Conservation (phyloP, 2,888 invertebrate genomes). For the Apoda limacodes region DNA sequence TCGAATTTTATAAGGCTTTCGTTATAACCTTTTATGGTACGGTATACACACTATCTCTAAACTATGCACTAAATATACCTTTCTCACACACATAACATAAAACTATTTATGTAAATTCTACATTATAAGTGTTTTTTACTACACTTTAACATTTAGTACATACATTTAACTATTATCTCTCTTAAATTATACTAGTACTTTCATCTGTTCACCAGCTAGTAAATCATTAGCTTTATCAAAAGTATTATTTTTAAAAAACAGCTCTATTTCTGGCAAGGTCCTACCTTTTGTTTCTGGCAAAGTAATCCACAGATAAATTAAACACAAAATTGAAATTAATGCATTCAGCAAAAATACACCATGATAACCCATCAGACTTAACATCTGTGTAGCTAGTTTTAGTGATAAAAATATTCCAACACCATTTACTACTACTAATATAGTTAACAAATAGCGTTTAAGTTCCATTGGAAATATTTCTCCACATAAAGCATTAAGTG, state of each 20-base stretch:
- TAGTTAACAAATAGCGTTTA: slow-evolving; percentile 19
- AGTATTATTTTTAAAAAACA: slow-evolving; percentile 22
- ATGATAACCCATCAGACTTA: slow-evolving; percentile 22
- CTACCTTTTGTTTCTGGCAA: slow-evolving; percentile 28
- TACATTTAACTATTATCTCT: too few species aligned
- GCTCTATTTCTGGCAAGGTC: slow-evolving; percentile 28
- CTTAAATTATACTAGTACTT: too few species aligned
- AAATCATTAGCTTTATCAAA: slow-evolving; percentile 4
- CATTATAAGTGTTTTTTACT: too few species aligned
- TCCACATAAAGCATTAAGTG: slow-evolving; percentile 22
- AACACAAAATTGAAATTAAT: slow-evolving; percentile 17
- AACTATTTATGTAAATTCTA: too few species aligned
- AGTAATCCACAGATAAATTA: slow-evolving; percentile 21
- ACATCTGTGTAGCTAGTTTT: slow-evolving; percentile 19
- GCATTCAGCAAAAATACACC: slow-evolving; percentile 25
- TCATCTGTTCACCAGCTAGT: not conserved
- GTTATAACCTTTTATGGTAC: too few species aligned
- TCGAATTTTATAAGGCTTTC: too few species aligned
- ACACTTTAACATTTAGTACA: too few species aligned
- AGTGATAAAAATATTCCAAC: slow-evolving; percentile 21
- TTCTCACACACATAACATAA: too few species aligned
- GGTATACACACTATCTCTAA: too few species aligned
- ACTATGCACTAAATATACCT: too few species aligned
- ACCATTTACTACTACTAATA: slow-evolving; percentile 17
- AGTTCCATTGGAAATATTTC: slow-evolving; percentile 26